phyloP scores from a whole-genome alignment of 2,888 invertebrate species.

The Julus scandinavius region DNA sequence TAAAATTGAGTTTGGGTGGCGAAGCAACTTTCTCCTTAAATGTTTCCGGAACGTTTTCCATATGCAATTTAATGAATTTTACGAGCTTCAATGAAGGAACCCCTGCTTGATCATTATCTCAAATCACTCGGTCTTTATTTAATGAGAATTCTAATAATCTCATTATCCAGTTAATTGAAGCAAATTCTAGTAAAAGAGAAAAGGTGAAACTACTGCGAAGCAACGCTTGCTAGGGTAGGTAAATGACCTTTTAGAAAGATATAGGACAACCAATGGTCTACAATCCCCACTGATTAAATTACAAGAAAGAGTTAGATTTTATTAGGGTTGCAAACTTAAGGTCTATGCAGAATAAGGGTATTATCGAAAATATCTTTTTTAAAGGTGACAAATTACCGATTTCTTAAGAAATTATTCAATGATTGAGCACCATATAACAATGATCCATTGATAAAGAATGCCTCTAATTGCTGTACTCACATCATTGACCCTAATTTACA shows the following conservation, averaged over 20 bases:
- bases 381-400: background rate
- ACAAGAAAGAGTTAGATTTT: background rate
- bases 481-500: no score
- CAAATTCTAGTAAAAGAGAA: conserved; percentile 42
- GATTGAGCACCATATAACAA: no score
- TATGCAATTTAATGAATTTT: conserved; percentile 25
- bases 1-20: background rate
- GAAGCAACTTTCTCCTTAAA: background rate
- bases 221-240: background rate
- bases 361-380: background rate
- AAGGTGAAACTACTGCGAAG: conserved; percentile 1
- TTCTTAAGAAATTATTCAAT: no score
- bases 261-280: background rate
- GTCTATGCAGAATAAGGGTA: background rate
- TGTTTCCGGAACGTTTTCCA: conserved; percentile 25
- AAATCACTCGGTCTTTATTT: conserved; percentile 47
- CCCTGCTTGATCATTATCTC: conserved; percentile 33
- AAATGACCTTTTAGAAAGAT: conserved; percentile 20
- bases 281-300: conserved; percentile 26
- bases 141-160: conserved; percentile 47
- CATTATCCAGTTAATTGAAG: conserved; percentile 46
- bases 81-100: conserved; percentile 33
- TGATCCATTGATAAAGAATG: no score
- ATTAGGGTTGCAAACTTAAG: background rate
- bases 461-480: no score